Percentiles rank a stretch among this genome's conserved stretches.
phyloP scores from a whole-genome alignment of 2,888 invertebrate genomes.

The Orthosia incerta region DNA sequence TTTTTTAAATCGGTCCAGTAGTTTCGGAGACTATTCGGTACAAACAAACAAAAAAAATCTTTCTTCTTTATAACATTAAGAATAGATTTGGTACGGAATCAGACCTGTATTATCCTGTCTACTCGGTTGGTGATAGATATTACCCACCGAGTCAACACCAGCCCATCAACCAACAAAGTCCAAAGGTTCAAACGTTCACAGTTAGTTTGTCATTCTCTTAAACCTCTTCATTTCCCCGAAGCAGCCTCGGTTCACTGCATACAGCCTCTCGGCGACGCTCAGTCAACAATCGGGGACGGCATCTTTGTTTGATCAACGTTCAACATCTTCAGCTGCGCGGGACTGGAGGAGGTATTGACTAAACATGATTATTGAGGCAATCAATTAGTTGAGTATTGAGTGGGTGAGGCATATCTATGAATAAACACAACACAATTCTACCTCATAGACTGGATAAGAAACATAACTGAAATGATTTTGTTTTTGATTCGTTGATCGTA shows the following conservation, averaged over 20 bases:
- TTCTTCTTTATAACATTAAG: no score
- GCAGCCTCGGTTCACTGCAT: constrained; percentile 61
- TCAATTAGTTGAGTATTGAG: constrained; percentile 43
- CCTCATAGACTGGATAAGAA: no score
- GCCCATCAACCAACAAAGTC: constrained; percentile 35
- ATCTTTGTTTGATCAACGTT: constrained; percentile 69
- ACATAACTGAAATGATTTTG: neutral
- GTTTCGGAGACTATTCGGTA: no score
- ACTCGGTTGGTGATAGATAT: neutral
- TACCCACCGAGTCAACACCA: constrained; percentile 26
- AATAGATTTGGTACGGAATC: no score
- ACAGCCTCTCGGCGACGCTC: constrained; percentile 65
- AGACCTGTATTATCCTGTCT: no score
- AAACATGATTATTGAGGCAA: constrained; percentile 53
- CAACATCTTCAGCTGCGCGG: constrained; percentile 62
- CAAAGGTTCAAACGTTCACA: constrained; percentile 35
- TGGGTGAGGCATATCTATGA: constrained; percentile 9
- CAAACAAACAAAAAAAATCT: no score
- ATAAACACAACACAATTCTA: no score
- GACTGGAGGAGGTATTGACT: constrained; percentile 57
- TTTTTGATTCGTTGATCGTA: neutral
- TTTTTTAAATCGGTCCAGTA: no score
- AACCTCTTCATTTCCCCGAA: constrained; percentile 64
- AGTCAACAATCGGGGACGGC: constrained; percentile 69
- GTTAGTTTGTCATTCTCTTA: constrained; percentile 65